Percentiles rank a stretch among this genome's conserved stretches.
Conservation (phyloP, 2,113 vertebrate genomes). For the Girardinichthys multiradiatus region DNA sequence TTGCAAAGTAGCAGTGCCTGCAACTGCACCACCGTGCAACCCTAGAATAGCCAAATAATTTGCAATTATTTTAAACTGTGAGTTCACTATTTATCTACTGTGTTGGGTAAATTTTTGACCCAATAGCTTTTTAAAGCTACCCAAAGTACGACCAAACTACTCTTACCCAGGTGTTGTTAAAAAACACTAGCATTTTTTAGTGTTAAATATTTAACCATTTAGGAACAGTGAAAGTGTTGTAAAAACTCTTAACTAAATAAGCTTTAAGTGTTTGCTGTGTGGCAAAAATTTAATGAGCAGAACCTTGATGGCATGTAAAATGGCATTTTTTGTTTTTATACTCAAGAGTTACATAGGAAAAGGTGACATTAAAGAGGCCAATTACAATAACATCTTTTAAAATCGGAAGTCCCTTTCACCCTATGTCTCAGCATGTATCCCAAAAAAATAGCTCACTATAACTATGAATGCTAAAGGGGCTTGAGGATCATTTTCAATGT, state of each 20-base stretch:
- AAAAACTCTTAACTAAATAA: background rate
- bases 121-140: too few relatives aligned
- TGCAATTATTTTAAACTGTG: too few relatives aligned
- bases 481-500: slow-evolving; percentile 29
- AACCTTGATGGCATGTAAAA: slow-evolving; percentile 33
- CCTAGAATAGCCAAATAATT: too few relatives aligned
- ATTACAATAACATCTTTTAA: slow-evolving; percentile 58
- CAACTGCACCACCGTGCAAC: too few relatives aligned
- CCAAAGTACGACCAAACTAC: too few relatives aligned
- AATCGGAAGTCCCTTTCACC: slow-evolving; percentile 37
- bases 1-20: too few relatives aligned
- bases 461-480: slow-evolving; percentile 10
- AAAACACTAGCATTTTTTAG: too few relatives aligned
- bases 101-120: too few relatives aligned
- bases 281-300: slow-evolving; percentile 6
- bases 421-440: slow-evolving; percentile 22
- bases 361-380: slow-evolving; percentile 43
- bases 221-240: too few relatives aligned
- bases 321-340: slow-evolving; percentile 28
- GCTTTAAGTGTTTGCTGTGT: background rate
- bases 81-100: too few relatives aligned
- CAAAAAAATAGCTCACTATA: slow-evolving; percentile 21
- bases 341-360: slow-evolving; percentile 14
- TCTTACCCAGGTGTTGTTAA: too few relatives aligned
- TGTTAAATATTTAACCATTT: too few relatives aligned